Conservation (phyloP, 2,888 invertebrate species). For the Mycalesis mineus region DNA sequence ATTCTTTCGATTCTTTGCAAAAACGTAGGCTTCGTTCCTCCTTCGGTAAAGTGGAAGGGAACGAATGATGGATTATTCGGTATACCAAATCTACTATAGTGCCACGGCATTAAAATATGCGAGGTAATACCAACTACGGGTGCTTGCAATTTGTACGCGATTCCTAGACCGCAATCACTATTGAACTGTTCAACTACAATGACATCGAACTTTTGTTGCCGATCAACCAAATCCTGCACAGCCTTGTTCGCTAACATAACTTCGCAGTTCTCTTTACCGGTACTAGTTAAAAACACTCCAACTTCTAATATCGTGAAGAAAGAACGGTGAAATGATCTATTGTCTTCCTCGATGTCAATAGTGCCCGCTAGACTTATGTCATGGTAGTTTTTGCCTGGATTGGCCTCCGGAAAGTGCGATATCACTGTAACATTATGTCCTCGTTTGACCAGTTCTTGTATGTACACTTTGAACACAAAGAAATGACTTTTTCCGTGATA, state of each 20-base stretch:
- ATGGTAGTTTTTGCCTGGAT: conserved; percentile 73
- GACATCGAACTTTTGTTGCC: conserved; percentile 80
- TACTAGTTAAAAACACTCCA: conserved; percentile 37
- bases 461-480: conserved; percentile 78
- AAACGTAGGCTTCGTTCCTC: conserved; percentile 59
- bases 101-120: conserved; percentile 80
- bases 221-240: conserved; percentile 57
- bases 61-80: conserved; percentile 79
- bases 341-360: conserved; percentile 42
- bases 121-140: conserved; percentile 80
- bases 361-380: conserved; percentile 74
- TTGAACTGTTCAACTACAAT: conserved; percentile 85
- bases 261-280: conserved; percentile 57
- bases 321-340: conserved; percentile 40
- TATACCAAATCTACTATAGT: conserved; percentile 75
- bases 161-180: conserved; percentile 82
- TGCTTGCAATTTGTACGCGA: conserved; percentile 80
- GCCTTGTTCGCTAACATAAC: conserved; percentile 48
- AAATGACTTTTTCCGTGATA: conserved; percentile 85
- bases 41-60: conserved; percentile 71
- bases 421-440: conserved; percentile 84
- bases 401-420: conserved; percentile 78
- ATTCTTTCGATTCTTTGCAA: conserved; percentile 56
- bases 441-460: conserved; percentile 77
- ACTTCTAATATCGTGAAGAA: conserved; percentile 39